Percentiles rank a stretch among this genome's conserved stretches.
Evolutionary conservation across 2,888 invertebrate species (phyloP).

Genomic region (Parochlus steinenii): DNA sequence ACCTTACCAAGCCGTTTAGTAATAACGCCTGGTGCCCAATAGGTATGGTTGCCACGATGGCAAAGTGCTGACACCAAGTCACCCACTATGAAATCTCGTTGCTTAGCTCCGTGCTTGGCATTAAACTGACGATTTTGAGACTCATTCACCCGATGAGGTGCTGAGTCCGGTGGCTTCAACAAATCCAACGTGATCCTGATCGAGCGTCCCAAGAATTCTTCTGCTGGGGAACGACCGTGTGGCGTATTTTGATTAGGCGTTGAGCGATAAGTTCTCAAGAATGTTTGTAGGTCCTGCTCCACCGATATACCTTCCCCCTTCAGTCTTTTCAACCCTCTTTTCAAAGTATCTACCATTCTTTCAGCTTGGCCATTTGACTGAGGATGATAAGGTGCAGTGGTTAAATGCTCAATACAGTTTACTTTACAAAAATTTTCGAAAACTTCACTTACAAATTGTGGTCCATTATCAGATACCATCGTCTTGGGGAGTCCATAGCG

Average conservation of each 20-base stretch:
- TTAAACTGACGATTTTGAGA: constrained; percentile 7
- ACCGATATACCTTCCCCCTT: constrained; percentile 13
- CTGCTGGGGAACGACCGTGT: constrained; percentile 15
- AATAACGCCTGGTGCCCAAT: no score
- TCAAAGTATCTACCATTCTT: no score
- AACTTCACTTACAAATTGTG: constrained; percentile 15
- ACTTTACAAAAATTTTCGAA: constrained; percentile 13
- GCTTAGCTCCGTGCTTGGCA: constrained; percentile 7
- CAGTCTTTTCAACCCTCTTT: no score
- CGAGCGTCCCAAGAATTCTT: constrained; percentile 14
- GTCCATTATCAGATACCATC: constrained; percentile 18
- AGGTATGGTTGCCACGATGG: no score
- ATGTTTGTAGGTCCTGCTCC: constrained; percentile 14
- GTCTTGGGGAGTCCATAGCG: constrained; percentile 17
- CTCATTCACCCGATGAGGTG: background rate
- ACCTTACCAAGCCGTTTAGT: no score
- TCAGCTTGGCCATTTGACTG: no score
- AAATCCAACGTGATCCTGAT: constrained; percentile 14
- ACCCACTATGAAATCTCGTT: constrained; percentile 9
- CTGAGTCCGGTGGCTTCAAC: constrained; percentile 12
- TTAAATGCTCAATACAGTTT: no score
- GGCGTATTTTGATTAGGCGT: constrained; percentile 15
- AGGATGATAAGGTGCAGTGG: no score
- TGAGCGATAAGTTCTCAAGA: constrained; percentile 15
- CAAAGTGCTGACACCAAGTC: constrained; percentile 12